Conservation (phyloP, 2,888 invertebrate species). For the Ectobius pallidus region DNA sequence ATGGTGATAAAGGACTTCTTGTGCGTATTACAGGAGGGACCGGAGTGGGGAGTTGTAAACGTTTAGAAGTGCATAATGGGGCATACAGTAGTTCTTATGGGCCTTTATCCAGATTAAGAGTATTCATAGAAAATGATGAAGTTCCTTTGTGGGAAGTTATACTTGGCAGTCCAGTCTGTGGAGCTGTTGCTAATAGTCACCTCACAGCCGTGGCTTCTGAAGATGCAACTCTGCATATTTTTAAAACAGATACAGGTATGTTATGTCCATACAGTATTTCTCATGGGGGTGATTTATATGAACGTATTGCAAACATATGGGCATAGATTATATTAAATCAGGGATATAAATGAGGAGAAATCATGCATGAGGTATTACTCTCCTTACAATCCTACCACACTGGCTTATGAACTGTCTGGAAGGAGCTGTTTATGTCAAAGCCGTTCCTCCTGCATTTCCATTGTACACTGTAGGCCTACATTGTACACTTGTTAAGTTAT, state of each 20-base stretch:
- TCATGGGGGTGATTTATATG: no score
- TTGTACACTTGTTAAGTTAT: no score
- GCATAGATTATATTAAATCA: no score
- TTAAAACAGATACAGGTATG: slow-evolving; percentile 59
- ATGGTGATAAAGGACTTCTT: slow-evolving; percentile 1
- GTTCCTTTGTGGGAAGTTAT: slow-evolving; percentile 46
- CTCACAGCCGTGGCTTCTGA: slow-evolving; percentile 69
- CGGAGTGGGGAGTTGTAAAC: background rate
- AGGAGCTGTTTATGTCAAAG: no score
- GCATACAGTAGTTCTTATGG: slow-evolving; percentile 31
- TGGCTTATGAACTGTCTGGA: no score
- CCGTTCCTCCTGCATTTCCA: no score
- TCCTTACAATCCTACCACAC: no score
- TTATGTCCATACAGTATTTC: background rate
- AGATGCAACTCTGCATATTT: slow-evolving; percentile 70
- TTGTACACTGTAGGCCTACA: no score
- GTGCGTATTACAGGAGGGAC: slow-evolving; percentile 3
- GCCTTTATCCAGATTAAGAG: slow-evolving; percentile 30
- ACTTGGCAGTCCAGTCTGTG: slow-evolving; percentile 63
- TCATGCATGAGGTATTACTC: no score
- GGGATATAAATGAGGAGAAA: no score
- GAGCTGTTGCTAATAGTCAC: slow-evolving; percentile 64
- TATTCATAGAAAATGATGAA: slow-evolving; percentile 8
- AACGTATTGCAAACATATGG: no score
- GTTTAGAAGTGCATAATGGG: slow-evolving; percentile 33